Percentiles rank a stretch among this genome's conserved stretches.
phyloP scores from a whole-genome alignment of 2,113 vertebrate species.

The Sinocyclocheilus grahami region DNA sequence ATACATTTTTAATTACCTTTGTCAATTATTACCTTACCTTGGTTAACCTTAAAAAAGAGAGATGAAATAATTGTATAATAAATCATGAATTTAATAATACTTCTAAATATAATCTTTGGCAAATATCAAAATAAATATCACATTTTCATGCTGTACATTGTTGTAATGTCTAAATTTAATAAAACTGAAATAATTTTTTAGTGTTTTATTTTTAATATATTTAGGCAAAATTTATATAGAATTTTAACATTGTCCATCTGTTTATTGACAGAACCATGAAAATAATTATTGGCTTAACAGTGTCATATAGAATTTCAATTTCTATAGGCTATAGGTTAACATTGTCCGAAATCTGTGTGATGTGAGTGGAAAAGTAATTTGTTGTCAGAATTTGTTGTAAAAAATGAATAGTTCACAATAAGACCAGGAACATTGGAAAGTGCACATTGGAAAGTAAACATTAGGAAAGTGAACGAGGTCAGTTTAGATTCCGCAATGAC shows the following conservation, averaged over 20 bases:
- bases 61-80: too few relatives aligned
- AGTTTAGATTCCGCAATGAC: slow-evolving; percentile 9
- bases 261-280: not conserved
- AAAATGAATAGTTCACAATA: slow-evolving; percentile 14
- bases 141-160: not conserved
- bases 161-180: not conserved
- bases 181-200: not conserved
- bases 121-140: not conserved
- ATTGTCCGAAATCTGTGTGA: not conserved
- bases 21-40: not conserved
- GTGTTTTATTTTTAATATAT: not conserved
- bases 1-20: not conserved
- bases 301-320: not conserved
- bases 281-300: not conserved
- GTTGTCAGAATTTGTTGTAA: slow-evolving; percentile 10
- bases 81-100: not conserved
- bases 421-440: slow-evolving; percentile 5
- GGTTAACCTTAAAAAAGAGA: not conserved
- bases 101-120: not conserved
- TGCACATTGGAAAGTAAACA: not conserved
- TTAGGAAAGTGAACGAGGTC: slow-evolving; percentile 2
- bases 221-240: not conserved
- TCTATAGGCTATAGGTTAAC: not conserved
- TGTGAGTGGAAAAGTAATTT: not conserved
- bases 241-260: not conserved